Percentiles rank a stretch among this genome's conserved stretches.
phyloP scores from a whole-genome alignment of 2,113 vertebrate species.

The Sceloporus undulatus region DNA sequence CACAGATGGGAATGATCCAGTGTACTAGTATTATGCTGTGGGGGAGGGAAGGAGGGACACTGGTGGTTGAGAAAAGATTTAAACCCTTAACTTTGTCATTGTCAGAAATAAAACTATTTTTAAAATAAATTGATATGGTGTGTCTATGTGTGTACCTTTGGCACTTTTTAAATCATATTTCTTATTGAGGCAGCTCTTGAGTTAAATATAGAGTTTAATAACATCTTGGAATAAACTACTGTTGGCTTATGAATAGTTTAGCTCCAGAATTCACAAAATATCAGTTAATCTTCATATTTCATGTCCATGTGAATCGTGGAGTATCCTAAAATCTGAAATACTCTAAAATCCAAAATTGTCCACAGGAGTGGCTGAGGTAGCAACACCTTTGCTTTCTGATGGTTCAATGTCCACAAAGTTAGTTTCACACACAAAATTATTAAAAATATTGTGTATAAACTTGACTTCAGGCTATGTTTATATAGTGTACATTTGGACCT shows the following conservation, averaged over 20 bases:
- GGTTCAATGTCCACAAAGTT: too few relatives aligned
- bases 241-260: not conserved
- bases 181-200: not conserved
- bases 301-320: too few relatives aligned
- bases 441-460: too few relatives aligned
- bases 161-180: not conserved
- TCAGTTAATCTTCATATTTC: not conserved
- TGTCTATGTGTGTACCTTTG: not conserved
- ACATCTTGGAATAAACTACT: not conserved
- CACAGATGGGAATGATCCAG: too few relatives aligned
- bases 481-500: too few relatives aligned
- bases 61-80: not conserved
- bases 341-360: too few relatives aligned
- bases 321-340: too few relatives aligned
- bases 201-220: not conserved
- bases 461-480: too few relatives aligned
- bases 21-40: too few relatives aligned
- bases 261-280: not conserved
- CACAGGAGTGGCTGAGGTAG: too few relatives aligned
- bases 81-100: not conserved
- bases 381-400: too few relatives aligned
- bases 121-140: not conserved
- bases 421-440: too few relatives aligned
- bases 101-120: not conserved
- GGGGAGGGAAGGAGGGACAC: not conserved